Evolutionary conservation across 2,797 vertebrate species (phyloP).

Genomic region (Lepus townsendii): DNA sequence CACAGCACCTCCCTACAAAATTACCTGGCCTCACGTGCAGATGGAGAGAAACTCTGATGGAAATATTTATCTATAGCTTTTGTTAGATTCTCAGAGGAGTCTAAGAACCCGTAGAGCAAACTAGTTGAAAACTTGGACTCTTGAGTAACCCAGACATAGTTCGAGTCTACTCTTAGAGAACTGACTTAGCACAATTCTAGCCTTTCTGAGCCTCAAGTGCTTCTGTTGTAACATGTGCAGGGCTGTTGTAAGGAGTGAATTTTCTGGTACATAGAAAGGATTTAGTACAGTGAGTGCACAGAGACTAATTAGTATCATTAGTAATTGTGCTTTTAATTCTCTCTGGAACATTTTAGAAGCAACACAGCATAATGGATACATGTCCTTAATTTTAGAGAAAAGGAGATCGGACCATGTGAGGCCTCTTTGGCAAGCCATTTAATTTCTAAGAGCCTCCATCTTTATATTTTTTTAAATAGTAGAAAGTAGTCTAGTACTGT

Average conservation of each 20-base stretch:
- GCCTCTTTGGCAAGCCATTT: constrained; percentile 30
- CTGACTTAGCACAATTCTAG: not conserved
- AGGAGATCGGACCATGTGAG: not conserved
- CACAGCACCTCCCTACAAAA: not conserved
- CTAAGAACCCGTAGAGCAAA: not conserved
- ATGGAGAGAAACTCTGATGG: not conserved
- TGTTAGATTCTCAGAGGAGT: not conserved
- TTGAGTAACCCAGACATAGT: not conserved
- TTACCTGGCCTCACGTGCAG: not conserved
- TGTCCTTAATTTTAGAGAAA: not conserved
- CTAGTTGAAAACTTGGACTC: not conserved
- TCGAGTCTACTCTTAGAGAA: constrained; percentile 29
- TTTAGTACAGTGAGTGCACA: constrained; percentile 15
- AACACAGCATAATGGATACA: not conserved
- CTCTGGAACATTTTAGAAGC: constrained; percentile 24
- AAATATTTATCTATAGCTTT: constrained; percentile 35
- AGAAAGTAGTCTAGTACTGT: not conserved
- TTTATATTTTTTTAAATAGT: not conserved
- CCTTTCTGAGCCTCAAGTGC: not conserved
- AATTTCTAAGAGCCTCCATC: not conserved
- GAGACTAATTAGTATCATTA: constrained; percentile 24
- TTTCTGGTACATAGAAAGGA: not conserved
- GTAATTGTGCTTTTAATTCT: constrained; percentile 32
- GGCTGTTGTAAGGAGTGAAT: not conserved
- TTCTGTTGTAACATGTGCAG: constrained; percentile 31